Percentiles rank a stretch among this genome's conserved stretches.
Evolutionary conservation across 1,140 invertebrate genomes (phyloP).

Genomic region (Plutomurus gul): DNA sequence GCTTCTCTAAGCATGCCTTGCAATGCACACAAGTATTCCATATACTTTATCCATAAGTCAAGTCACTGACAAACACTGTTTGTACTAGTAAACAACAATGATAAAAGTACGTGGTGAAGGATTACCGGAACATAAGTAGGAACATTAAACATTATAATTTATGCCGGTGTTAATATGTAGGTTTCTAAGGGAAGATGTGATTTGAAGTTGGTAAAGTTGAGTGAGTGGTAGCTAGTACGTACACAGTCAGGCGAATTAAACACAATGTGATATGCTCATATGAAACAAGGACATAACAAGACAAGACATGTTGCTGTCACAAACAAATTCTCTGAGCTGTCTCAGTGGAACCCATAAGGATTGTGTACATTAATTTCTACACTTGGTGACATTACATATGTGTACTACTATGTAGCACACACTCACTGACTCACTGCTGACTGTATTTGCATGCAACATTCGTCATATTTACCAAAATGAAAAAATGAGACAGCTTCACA

Average conservation of each 20-base stretch:
- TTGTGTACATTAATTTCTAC: conserved; percentile 15
- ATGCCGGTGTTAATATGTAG: too few relatives aligned
- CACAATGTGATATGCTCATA: background rate
- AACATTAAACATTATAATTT: too few relatives aligned
- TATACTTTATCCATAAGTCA: too few relatives aligned
- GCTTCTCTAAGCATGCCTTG: too few relatives aligned
- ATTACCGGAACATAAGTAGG: too few relatives aligned
- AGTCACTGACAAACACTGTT: too few relatives aligned
- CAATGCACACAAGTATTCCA: too few relatives aligned
- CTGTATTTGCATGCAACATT: background rate
- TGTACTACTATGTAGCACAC: background rate
- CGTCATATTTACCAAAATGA: conserved; percentile 10
- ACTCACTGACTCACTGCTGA: background rate
- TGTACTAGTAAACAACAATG: too few relatives aligned
- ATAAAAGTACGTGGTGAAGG: too few relatives aligned
- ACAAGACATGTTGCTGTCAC: conserved; percentile 3
- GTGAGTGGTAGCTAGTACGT: too few relatives aligned
- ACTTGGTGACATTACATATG: background rate
- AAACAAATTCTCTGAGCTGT: conserved; percentile 17
- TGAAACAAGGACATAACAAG: conserved; percentile 18
- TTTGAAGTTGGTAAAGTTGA: too few relatives aligned
- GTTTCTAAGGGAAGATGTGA: too few relatives aligned
- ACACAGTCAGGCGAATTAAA: conserved; percentile 2
- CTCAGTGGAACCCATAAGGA: background rate
- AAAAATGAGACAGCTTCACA: background rate